Conservation (phyloP, 2,113 vertebrate genomes). For the Ovis canadensis region DNA sequence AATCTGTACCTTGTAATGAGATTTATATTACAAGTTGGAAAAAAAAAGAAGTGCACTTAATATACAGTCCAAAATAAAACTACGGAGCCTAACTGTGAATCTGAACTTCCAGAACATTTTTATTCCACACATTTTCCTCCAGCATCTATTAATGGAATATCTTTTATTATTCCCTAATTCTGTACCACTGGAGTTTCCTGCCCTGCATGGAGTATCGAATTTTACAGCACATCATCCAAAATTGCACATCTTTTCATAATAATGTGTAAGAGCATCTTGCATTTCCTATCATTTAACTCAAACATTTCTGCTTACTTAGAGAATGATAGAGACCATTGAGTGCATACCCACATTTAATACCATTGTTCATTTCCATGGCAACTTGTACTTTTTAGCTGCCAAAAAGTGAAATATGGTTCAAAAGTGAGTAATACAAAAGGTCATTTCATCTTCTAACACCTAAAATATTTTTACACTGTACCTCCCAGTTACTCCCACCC, state of each 20-base stretch:
- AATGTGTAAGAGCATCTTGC: neutral
- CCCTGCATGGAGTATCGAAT: neutral
- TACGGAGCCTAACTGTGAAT: neutral
- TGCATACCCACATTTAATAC: slow-evolving; percentile 6
- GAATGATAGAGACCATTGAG: neutral
- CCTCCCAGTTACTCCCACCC: slow-evolving; percentile 33
- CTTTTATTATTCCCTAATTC: neutral
- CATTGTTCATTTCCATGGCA: slow-evolving; percentile 47
- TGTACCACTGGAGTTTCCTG: neutral
- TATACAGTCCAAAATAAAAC: slow-evolving; percentile 44
- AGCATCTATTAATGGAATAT: neutral
- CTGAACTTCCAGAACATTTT: neutral
- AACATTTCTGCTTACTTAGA: neutral
- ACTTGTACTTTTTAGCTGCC: slow-evolving; percentile 2
- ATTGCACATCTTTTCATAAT: neutral
- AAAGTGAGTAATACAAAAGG: slow-evolving; percentile 50
- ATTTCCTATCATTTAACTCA: neutral
- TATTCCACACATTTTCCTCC: neutral
- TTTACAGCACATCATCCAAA: neutral
- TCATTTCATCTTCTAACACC: slow-evolving; percentile 53
- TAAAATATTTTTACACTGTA: slow-evolving; percentile 54
- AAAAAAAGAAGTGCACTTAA: slow-evolving; percentile 40
- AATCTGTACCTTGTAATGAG: slow-evolving; percentile 64
- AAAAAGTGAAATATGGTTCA: slow-evolving; percentile 52
- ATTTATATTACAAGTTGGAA: slow-evolving; percentile 48